Evolutionary conservation across 2,113 vertebrate genomes (phyloP), one percentile per base, ranked within the genome.

Genomic region (Eurypyga helias): DNA sequence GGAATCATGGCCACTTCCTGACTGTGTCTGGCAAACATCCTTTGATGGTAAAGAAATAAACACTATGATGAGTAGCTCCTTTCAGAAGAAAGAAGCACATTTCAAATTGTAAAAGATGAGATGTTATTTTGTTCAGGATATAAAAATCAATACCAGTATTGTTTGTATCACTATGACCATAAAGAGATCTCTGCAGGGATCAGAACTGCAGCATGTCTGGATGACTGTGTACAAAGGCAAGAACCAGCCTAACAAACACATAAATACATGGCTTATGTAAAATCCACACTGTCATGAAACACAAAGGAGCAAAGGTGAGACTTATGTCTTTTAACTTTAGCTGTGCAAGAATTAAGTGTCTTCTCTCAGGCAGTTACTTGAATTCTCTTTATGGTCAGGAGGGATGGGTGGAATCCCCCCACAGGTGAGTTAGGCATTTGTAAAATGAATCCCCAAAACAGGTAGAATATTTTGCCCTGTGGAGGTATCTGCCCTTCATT

Each of bases 131-230:
- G 31, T 81, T 78, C 48, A 29, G 43, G 17, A 75, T 89, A 69
- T 38, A 92, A 84, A 96, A 95, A 91, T 93, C 65, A 84, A 14
- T 93, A 84, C 61, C n/a, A 13, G 18, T 79, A 75, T 62, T 84
- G 14, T 87, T 78, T 89, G 33, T 71, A 26, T 64, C 36, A 72
- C 29, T 65, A 23, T 0, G 3, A 34, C 24, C 24, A 48, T 78
- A 69, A 89, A 87, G 25, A 75, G 4, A 84, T 71, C 52, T 11
- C 8, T 54, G 21, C 33, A 75, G 82, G 77, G 46, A 90, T 66
- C 43, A 93, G 57, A 91, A 78, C 26, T 31, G 9, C 17, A n/a
- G 28, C 10, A 25, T 2, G 2, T 67, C 45, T 88, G 33, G 13
- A 67, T 8, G 14, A 38, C 45, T 51, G 31, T n/a, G 23, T 26